These are phyloP conservation scores for Siniperca obscura DNA, from an alignment of 2,797 vertebrate genomes.

Conservation along the genomic window DNA sequence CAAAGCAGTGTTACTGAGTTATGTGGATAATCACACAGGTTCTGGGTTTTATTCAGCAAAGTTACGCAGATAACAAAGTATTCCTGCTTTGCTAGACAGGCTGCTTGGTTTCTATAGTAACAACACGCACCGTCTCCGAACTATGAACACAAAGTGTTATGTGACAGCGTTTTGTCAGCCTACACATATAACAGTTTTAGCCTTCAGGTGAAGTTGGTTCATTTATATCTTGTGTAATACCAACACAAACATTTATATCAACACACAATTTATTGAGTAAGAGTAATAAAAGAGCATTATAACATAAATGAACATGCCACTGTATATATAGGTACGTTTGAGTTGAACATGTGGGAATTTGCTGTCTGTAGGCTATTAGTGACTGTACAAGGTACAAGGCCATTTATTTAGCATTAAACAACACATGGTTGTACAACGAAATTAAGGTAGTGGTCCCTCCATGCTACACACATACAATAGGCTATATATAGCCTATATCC, in stretches of 20 bases:
- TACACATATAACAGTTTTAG: not conserved
- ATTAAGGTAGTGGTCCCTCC: too few species aligned
- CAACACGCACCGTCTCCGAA: not conserved
- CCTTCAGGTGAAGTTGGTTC: not conserved
- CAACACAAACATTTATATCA: not conserved
- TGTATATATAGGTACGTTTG: not conserved
- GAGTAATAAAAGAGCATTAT: not conserved
- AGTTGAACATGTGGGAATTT: not conserved
- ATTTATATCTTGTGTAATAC: not conserved
- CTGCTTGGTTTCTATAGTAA: constrained; percentile 31
- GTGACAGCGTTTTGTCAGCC: not conserved
- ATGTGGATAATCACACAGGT: not conserved
- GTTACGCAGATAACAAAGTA: not conserved
- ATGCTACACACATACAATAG: too few species aligned
- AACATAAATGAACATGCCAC: not conserved
- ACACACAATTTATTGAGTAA: not conserved
- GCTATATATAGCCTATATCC: too few species aligned
- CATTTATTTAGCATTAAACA: too few species aligned
- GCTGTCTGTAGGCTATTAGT: not conserved
- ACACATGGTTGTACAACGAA: too few species aligned
- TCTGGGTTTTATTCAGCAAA: constrained; percentile 6
- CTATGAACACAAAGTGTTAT: not conserved
- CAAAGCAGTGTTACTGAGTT: constrained; percentile 4
- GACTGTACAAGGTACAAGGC: too few species aligned
- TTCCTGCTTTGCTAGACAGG: not conserved